These are phyloP conservation scores for Anas bernieri DNA, from an alignment of 2,797 vertebrate species.

Conservation along the genomic window DNA sequence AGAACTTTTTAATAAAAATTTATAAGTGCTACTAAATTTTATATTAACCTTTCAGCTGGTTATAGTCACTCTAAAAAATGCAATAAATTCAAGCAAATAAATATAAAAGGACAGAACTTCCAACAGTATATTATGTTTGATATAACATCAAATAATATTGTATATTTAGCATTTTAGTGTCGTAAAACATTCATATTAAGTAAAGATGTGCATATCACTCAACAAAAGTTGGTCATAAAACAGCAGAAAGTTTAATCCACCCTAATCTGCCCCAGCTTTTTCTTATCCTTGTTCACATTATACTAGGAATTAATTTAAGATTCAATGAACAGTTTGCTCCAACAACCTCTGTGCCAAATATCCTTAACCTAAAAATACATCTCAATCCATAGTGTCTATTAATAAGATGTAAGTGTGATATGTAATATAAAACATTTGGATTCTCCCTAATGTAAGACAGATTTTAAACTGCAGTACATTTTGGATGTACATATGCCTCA, in stretches of 20 bases:
- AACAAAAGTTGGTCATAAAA: neutral
- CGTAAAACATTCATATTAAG: neutral
- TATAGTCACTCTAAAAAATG: neutral
- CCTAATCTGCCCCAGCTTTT: neutral
- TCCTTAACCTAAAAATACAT: conserved; percentile 58
- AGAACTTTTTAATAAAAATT: neutral
- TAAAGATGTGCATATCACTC: neutral
- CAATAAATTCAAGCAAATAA: neutral
- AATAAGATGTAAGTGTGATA: conserved; percentile 55
- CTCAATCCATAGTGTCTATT: conserved; percentile 36
- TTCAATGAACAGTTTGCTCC: conserved; percentile 32
- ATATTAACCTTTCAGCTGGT: neutral
- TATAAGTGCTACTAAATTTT: neutral
- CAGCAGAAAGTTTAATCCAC: neutral
- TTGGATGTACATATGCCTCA: neutral
- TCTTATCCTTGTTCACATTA: neutral
- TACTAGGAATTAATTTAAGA: conserved; percentile 56
- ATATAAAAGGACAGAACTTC: neutral
- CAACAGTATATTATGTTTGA: neutral
- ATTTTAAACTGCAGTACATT: neutral
- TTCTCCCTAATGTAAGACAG: conserved; percentile 57
- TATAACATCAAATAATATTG: neutral
- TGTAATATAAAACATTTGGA: conserved; percentile 53
- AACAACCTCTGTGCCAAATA: conserved; percentile 16
- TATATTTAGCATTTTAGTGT: neutral